These are phyloP conservation scores for Julus scandinavius DNA, from an alignment of 2,888 invertebrate genomes.

Conservation along the genomic window DNA sequence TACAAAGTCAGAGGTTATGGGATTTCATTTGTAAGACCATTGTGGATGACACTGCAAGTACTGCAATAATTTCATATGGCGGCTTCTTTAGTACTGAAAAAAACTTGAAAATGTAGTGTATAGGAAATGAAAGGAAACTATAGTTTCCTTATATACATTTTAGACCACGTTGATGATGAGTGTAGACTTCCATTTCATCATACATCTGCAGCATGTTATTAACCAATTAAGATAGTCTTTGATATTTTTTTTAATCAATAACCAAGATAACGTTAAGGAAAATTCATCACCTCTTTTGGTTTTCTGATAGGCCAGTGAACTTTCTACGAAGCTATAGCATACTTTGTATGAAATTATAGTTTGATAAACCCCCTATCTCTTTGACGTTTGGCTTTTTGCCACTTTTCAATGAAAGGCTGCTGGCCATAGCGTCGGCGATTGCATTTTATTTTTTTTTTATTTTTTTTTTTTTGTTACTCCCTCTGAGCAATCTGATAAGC, in stretches of 20 bases:
- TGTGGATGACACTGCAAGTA: too few species aligned
- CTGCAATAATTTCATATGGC: too few species aligned
- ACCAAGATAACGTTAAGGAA: background rate
- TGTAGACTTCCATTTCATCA: too few species aligned
- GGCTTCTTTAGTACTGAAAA: too few species aligned
- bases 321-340: background rate
- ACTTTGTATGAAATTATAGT: background rate
- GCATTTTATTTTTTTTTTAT: background rate
- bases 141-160: too few species aligned
- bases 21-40: too few species aligned
- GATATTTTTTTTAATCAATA: background rate
- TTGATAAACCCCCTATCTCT: background rate
- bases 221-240: background rate
- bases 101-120: too few species aligned
- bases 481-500: background rate
- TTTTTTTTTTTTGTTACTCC: background rate
- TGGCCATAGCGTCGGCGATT: too few species aligned
- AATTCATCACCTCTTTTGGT: background rate
- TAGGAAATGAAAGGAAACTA: too few species aligned
- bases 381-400: background rate
- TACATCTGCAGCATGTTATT: background rate
- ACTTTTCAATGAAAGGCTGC: background rate
- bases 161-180: too few species aligned
- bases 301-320: background rate
- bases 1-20: too few species aligned